These are phyloP conservation scores for Tragelaphus imberbis DNA, from an alignment of 2,113 vertebrate genomes.

Conservation along the genomic window DNA sequence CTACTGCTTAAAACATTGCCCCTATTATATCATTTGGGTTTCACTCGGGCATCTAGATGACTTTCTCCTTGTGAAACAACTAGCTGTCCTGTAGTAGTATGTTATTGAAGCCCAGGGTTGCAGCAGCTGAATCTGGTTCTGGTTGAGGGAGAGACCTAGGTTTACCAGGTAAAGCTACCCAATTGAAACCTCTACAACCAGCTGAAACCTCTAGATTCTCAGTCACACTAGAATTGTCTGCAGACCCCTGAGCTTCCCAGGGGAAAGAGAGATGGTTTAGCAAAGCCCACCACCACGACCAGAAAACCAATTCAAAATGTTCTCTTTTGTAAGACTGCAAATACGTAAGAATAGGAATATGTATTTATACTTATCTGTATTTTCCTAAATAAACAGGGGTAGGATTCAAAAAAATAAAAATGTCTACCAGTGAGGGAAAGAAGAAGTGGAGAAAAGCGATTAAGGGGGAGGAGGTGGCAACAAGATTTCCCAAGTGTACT, in stretches of 20 bases:
- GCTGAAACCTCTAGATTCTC: background rate
- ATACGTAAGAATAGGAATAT: background rate
- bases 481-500: background rate
- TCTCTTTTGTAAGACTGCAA: background rate
- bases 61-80: background rate
- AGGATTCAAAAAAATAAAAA: background rate
- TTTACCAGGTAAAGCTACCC: background rate
- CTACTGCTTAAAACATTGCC: background rate
- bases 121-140: background rate
- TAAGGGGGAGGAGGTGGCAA: background rate
- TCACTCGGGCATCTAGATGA: background rate
- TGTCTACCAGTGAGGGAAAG: background rate
- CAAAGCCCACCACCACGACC: background rate
- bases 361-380: background rate
- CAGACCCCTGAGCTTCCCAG: background rate
- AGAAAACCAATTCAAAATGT: background rate
- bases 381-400: background rate
- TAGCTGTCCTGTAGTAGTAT: fast-evolving
- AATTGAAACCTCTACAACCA: background rate
- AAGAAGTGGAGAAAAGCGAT: background rate
- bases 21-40: background rate
- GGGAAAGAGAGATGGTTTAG: background rate
- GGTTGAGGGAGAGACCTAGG: background rate
- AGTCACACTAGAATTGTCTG: background rate
- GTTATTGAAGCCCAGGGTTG: background rate